These are phyloP conservation scores for Deroplatys truncata DNA, from an alignment of 2,888 invertebrate genomes.

Conservation along the genomic window DNA sequence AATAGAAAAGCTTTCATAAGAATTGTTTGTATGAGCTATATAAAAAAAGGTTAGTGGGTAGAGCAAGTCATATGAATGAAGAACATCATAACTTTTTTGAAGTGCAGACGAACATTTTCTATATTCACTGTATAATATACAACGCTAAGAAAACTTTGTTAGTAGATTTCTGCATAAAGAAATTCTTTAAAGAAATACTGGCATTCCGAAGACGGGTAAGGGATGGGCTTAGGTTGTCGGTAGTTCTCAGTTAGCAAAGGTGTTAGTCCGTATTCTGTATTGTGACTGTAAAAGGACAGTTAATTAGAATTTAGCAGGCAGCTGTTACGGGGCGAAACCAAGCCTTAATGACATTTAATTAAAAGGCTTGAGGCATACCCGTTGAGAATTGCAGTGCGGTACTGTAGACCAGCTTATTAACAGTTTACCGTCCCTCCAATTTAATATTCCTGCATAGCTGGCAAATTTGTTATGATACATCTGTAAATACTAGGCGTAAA, in stretches of 20 bases:
- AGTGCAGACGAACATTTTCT: too few relatives aligned
- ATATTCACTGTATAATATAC: too few relatives aligned
- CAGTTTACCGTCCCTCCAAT: not conserved
- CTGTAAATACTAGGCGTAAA: not conserved
- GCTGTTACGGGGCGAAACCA: not conserved
- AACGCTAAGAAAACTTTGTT: too few relatives aligned
- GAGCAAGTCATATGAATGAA: too few relatives aligned
- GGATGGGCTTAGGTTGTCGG: not conserved
- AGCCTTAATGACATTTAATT: not conserved
- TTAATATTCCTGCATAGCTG: not conserved
- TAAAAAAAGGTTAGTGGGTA: too few relatives aligned
- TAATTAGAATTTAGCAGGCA: not conserved
- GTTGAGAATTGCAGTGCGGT: not conserved
- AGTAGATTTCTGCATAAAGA: too few relatives aligned
- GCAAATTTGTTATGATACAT: not conserved
- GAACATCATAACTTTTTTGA: too few relatives aligned
- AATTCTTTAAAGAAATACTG: too few relatives aligned
- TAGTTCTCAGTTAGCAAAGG: not conserved
- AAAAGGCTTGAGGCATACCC: not conserved
- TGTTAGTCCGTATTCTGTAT: not conserved
- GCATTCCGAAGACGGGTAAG: not conserved
- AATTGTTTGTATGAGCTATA: too few relatives aligned
- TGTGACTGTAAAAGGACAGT: not conserved
- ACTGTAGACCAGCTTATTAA: not conserved
- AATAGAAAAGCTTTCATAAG: too few relatives aligned